phyloP scores from a whole-genome alignment of 2,113 vertebrate genomes.

The Cavia porcellus region DNA sequence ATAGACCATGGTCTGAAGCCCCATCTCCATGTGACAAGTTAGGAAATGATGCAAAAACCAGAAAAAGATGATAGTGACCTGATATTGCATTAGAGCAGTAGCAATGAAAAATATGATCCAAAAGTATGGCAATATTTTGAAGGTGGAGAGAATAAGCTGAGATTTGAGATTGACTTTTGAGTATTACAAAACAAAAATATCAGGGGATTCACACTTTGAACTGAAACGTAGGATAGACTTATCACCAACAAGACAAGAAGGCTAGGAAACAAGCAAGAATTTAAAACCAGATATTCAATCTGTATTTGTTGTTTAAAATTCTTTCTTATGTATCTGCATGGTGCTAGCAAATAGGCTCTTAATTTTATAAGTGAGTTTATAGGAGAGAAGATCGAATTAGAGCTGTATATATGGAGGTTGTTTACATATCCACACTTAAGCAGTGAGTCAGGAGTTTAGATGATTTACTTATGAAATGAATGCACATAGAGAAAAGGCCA shows the following conservation, averaged over 20 bases:
- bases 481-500: background rate
- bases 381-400: background rate
- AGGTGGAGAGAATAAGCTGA: background rate
- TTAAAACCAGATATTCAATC: background rate
- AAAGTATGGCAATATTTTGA: background rate
- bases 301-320: background rate
- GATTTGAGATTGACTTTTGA: background rate
- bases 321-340: background rate
- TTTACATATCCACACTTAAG: background rate
- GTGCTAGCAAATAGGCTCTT: background rate
- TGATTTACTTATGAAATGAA: background rate
- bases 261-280: background rate
- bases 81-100: background rate
- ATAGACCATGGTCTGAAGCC: background rate
- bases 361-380: background rate
- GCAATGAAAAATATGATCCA: background rate
- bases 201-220: background rate
- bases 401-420: background rate
- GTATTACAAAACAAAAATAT: background rate
- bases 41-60: background rate
- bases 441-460: too few species aligned
- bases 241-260: background rate
- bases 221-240: background rate
- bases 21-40: background rate
- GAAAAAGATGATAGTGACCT: background rate